Conservation (phyloP, 2,797 vertebrate species). For the Telmatherina bonti region DNA sequence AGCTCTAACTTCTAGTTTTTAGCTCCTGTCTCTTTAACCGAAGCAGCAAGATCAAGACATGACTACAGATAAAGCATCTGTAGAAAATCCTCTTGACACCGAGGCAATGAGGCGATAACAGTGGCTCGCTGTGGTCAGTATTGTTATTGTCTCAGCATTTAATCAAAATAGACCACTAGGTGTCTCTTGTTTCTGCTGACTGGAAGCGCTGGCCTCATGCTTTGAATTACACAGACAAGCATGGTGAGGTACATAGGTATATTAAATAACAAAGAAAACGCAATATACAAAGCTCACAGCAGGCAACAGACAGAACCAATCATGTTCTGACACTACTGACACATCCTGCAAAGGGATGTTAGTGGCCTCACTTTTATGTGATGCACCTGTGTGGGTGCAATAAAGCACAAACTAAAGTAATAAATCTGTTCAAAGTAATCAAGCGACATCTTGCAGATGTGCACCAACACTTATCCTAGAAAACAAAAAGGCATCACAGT, state of each 20-base stretch:
- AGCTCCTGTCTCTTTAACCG: too few species aligned
- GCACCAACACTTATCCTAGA: too few species aligned
- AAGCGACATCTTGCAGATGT: too few species aligned
- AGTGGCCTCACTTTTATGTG: not conserved
- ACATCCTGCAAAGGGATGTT: not conserved
- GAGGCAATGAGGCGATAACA: too few species aligned
- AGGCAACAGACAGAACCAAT: not conserved
- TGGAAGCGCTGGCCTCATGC: constrained; percentile 6
- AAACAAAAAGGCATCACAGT: too few species aligned
- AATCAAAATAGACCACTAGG: constrained; percentile 67
- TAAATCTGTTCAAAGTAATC: not conserved
- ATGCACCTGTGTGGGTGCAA: not conserved
- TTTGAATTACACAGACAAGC: constrained; percentile 12
- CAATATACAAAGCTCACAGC: not conserved
- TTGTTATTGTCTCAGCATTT: not conserved
- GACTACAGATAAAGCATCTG: constrained; percentile 19
- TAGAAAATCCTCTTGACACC: too few species aligned
- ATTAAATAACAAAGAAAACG: not conserved
- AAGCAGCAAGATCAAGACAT: too few species aligned
- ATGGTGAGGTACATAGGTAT: not conserved
- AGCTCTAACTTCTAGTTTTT: too few species aligned
- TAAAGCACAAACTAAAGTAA: not conserved
- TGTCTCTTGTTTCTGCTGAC: constrained; percentile 72
- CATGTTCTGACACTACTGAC: not conserved
- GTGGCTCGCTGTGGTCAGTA: constrained; percentile 8